Percentiles rank a stretch among this genome's conserved stretches.
phyloP scores from a whole-genome alignment of 2,797 vertebrate species.

The Odontamblyopus rebecca region DNA sequence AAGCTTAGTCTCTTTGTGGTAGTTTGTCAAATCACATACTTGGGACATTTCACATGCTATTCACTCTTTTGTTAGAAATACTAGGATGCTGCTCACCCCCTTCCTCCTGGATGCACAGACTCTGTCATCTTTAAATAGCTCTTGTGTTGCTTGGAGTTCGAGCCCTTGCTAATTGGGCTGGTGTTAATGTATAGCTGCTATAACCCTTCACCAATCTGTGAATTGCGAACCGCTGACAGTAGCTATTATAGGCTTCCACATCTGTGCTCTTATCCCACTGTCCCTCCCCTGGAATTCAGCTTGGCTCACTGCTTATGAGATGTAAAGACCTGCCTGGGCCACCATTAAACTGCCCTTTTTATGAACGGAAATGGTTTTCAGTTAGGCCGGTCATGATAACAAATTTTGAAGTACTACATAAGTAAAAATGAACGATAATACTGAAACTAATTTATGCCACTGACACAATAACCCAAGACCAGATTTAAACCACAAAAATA shows the following conservation, averaged over 20 bases:
- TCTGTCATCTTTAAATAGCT: slow-evolving; percentile 37
- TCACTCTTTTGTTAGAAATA: background rate
- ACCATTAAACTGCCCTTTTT: background rate
- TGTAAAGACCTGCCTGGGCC: background rate
- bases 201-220: slow-evolving; percentile 8
- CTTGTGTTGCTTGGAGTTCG: slow-evolving; percentile 30
- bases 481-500: too few species aligned
- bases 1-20: background rate
- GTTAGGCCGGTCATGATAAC: too few species aligned
- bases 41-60: background rate
- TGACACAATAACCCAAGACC: too few species aligned
- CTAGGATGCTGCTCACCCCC: background rate
- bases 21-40: background rate
- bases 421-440: too few species aligned
- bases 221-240: slow-evolving; percentile 10
- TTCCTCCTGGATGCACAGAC: background rate
- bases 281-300: background rate
- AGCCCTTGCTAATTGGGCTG: slow-evolving; percentile 35
- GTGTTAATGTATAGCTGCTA: slow-evolving; percentile 16
- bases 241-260: slow-evolving; percentile 6
- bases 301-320: background rate
- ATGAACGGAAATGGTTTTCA: background rate
- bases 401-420: too few species aligned
- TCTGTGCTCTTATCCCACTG: slow-evolving; percentile 1
- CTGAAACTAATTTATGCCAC: too few species aligned